These are phyloP conservation scores for Ommatoiulus sabulosus DNA, from an alignment of 2,888 invertebrate genomes.

Conservation along the genomic window DNA sequence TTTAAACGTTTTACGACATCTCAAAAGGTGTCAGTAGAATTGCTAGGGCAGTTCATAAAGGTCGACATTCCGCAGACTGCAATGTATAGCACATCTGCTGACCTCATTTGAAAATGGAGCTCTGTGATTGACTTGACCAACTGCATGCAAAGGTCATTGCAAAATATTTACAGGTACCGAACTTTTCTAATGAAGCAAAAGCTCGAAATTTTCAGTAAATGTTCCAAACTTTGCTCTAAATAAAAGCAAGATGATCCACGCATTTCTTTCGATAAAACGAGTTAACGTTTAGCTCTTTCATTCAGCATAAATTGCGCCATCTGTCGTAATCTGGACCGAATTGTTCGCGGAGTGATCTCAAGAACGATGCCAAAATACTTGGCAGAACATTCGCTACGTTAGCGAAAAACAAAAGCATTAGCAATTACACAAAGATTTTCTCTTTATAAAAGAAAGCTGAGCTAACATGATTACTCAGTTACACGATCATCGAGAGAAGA, in stretches of 20 bases:
- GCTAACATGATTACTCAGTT: constrained; percentile 46
- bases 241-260: not conserved
- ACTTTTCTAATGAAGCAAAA: no score
- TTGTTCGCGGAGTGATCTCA: not conserved
- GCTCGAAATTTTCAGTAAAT: no score
- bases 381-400: constrained; percentile 3
- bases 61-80: no score
- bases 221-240: no score
- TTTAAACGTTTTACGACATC: no score
- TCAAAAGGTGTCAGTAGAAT: no score
- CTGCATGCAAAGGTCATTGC: no score
- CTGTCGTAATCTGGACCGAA: not conserved
- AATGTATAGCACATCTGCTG: no score
- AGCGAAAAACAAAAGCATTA: constrained; percentile 46
- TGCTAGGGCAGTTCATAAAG: no score
- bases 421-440: constrained; percentile 44
- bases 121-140: no score
- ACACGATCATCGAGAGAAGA: constrained; percentile 47
- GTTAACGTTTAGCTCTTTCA: not conserved
- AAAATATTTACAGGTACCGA: no score
- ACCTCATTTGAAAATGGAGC: no score
- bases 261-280: not conserved
- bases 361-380: not conserved
- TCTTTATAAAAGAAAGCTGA: constrained; percentile 30
- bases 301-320: not conserved